Percentiles rank a stretch among this genome's conserved stretches.
These are phyloP conservation scores for Camponotus fellah DNA, from an alignment of 2,888 invertebrate genomes.

Conservation along the genomic window DNA sequence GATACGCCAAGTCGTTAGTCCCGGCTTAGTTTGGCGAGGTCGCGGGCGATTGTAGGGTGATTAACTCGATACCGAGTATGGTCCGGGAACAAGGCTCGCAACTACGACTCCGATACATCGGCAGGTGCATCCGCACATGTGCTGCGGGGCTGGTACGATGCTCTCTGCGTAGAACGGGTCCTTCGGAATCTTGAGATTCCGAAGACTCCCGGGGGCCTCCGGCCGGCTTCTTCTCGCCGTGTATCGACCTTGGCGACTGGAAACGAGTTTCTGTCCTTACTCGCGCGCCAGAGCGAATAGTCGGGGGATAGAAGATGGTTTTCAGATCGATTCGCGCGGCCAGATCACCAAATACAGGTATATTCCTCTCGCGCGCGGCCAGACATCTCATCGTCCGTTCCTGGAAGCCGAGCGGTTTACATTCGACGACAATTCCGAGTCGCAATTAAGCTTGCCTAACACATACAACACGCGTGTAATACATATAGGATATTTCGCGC, in stretches of 20 bases:
- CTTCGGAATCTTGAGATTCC: constrained; percentile 75
- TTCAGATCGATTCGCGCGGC: constrained; percentile 74
- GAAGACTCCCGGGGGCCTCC: constrained; percentile 63
- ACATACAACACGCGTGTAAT: no score
- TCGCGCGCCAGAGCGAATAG: constrained; percentile 50
- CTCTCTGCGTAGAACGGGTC: constrained; percentile 68
- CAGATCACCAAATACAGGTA: constrained; percentile 74
- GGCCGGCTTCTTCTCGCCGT: constrained; percentile 63
- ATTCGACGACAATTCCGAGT: constrained; percentile 42
- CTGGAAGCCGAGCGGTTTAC: constrained; percentile 29
- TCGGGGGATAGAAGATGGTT: constrained; percentile 60
- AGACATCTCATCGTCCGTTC: constrained; percentile 56
- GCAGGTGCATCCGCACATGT: constrained; percentile 71
- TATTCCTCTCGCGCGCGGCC: constrained; percentile 49
- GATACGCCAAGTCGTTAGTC: neutral
- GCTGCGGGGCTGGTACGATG: constrained; percentile 69
- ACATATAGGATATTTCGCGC: neutral
- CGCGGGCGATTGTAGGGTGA: constrained; percentile 20
- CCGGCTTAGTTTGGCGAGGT: constrained; percentile 19
- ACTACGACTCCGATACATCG: constrained; percentile 53
- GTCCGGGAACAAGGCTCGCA: constrained; percentile 29
- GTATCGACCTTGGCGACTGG: constrained; percentile 74
- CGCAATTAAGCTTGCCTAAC: neutral
- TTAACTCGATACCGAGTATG: constrained; percentile 51
- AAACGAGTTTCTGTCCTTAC: constrained; percentile 78